Evolutionary conservation across 2,888 invertebrate genomes (phyloP), one percentile per base, ranked within the genome.

Genomic region (Labia minor): DNA sequence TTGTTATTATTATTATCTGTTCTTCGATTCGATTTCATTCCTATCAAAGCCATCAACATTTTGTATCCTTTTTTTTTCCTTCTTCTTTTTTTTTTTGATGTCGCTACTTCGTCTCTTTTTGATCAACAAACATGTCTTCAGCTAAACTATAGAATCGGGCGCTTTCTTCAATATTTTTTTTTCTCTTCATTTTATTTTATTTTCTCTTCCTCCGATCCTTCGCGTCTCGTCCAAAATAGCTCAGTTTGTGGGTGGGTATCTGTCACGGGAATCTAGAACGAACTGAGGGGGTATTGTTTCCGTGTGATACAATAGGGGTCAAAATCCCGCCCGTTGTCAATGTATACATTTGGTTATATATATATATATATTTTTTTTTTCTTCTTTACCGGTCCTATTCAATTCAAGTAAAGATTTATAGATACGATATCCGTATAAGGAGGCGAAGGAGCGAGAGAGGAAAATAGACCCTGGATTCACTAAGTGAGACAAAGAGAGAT

Each of bases 291-390:
- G 49, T 49, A 49, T 49, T 49, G 49, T 49, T 49, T 49, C 49
- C 49, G 49, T 49, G 49, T 49, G 49, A 49, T 49, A 49, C 49
- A 49, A 49, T 49, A 49, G 49, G 49, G 49, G 49, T 49, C 49
- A 49, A 49, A 49, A 49, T 49, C 49, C 49, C 49, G 16, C 49
- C 49, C 49, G 49, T 49, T 49, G 49, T 49, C 49, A 49, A 49
- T 49, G 49, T 49, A 49, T 49, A 49, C 49, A 49, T 49, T 49
- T 49, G n/a, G 49, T 49, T 49, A 49, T 49, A 49, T 33, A 33
- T 33, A 33, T 33, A 33, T 33, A n/a, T n/a, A n/a, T n/a, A n/a
- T n/a, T n/a, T n/a, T n/a, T 26, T 26, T 26, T 26, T 26, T 26
- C 8, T 26, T 49, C 16, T 49, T 49, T 49, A 49, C 49, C 49